Conservation (phyloP, 2,113 vertebrate genomes). For the Halcyon senegalensis region DNA sequence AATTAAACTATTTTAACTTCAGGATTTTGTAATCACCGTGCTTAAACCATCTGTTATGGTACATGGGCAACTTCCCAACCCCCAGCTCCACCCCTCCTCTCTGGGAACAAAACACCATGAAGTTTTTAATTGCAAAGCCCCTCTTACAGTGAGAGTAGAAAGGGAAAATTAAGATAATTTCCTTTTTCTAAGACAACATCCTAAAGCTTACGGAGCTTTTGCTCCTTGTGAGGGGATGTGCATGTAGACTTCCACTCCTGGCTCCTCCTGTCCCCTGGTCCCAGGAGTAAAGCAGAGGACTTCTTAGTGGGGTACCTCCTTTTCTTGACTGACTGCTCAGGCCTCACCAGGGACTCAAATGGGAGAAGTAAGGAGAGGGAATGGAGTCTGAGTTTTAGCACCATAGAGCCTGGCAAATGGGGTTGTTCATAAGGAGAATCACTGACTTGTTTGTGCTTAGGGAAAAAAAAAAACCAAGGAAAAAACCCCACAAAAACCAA, state of each 20-base stretch:
- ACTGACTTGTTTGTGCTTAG: neutral
- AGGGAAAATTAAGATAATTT: neutral
- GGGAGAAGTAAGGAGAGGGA: neutral
- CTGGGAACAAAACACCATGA: neutral
- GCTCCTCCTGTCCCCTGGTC: neutral
- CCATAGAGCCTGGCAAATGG: neutral
- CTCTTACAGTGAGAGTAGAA: neutral
- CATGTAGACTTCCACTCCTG: accelerated
- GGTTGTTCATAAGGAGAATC: neutral
- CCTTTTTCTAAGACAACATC: neutral
- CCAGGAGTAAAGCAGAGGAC: neutral
- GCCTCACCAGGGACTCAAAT: accelerated
- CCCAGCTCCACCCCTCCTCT: slow-evolving; percentile 35
- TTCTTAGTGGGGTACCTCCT: neutral
- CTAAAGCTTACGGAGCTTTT: accelerated
- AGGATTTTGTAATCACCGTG: slow-evolving; percentile 97
- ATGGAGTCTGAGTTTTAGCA: neutral
- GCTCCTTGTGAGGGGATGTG: accelerated
- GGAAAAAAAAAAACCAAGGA: neutral
- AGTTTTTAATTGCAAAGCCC: slow-evolving; percentile 18
- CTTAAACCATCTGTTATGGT: slow-evolving; percentile 95
- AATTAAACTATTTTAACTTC: slow-evolving; percentile 99
- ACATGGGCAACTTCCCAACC: slow-evolving; percentile 56
- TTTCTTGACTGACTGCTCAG: neutral
- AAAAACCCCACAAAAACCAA: neutral